Base-by-base conservation (phyloP, 30 jellyfish, hydroid and myxozoan genomes). In the Aurelia sp. region DNA sequence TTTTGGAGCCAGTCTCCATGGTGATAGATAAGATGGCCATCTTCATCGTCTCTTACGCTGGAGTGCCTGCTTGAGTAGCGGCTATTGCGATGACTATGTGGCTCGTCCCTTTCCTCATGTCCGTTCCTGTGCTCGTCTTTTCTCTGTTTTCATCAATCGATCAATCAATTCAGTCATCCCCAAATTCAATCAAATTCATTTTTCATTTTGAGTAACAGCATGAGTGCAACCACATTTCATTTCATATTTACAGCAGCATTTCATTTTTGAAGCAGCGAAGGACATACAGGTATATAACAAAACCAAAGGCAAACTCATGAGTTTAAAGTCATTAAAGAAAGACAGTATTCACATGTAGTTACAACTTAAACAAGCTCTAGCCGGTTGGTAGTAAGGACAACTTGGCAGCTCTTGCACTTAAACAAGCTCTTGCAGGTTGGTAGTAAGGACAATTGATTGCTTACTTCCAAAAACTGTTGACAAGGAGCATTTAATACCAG, bases 1-100 rank as follows among this genome's bases (percentile, higher is more conserved):
- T 93, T 93, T 88, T 81, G 95, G 89, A 87, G 94, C 97, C 97
- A 88, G 82, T 93, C 98, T 88, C 98, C 98, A 52, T 50, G 86
- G 78, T 88, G 96, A 82, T 86, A 93, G 68, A 93, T 88, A 11
- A 93, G 98, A 74, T 93, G 98, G 33, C 98, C 98, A 81, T 93
- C 98, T 71, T 88, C 90, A 80, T 93, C 98, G 62, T 93, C 95
- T 79, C 91, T 76, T 62, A 93, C 91, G 63, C 82, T 71, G 53
- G 91, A 37, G 81, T 71, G 55, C 66, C 96, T 66, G 67, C 89
- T 53, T 73, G 77, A 37, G 73, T 78, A 58, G 86, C 62, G 92
- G 81, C 78, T 88, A 71, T 71, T 71, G 73, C 71, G 84, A 48
- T 75, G 75, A 63, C 84, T 62, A 47, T 75, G 89, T 61, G 85